A percentile compares a stretch with the other conserved stretches of the same genome.
These are phyloP conservation scores for Anabacerthia variegaticeps DNA, from an alignment of 2,797 vertebrate species.

Conservation along the genomic window DNA sequence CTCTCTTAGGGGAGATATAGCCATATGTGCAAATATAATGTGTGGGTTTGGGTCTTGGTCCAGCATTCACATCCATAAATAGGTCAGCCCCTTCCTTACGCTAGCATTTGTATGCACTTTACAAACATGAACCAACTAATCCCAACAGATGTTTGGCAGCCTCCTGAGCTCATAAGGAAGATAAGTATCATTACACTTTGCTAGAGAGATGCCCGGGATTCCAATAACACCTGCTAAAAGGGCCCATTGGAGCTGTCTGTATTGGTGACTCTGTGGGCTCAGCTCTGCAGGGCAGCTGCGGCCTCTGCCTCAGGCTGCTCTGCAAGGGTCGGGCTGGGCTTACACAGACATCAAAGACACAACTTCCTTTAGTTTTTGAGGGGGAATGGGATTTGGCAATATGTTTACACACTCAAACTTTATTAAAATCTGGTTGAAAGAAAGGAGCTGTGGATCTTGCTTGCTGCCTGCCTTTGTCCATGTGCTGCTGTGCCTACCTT, in stretches of 20 bases:
- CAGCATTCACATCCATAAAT: constrained; percentile 2
- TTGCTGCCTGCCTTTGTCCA: background rate
- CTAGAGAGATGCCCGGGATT: constrained; percentile 14
- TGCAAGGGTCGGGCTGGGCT: background rate
- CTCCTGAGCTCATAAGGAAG: constrained; percentile 8
- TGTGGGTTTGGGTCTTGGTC: background rate
- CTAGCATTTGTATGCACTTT: background rate
- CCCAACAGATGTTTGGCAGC: constrained; percentile 44
- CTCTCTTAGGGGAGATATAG: background rate
- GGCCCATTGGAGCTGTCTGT: background rate
- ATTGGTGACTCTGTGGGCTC: background rate
- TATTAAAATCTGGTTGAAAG: background rate
- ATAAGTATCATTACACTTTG: constrained; percentile 19
- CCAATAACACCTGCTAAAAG: constrained; percentile 8
- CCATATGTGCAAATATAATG: background rate
- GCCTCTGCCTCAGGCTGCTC: fast-evolving
- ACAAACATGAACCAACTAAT: background rate
- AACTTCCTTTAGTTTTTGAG: background rate
- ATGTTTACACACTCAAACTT: background rate
- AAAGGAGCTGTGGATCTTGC: background rate
- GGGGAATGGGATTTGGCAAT: background rate
- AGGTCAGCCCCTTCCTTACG: background rate
- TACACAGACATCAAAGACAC: background rate
- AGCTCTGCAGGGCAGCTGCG: background rate
- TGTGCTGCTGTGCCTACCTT: fast-evolving